These are phyloP conservation scores for Congeria kusceri DNA, from an alignment of 2,888 invertebrate species.

Conservation along the genomic window DNA sequence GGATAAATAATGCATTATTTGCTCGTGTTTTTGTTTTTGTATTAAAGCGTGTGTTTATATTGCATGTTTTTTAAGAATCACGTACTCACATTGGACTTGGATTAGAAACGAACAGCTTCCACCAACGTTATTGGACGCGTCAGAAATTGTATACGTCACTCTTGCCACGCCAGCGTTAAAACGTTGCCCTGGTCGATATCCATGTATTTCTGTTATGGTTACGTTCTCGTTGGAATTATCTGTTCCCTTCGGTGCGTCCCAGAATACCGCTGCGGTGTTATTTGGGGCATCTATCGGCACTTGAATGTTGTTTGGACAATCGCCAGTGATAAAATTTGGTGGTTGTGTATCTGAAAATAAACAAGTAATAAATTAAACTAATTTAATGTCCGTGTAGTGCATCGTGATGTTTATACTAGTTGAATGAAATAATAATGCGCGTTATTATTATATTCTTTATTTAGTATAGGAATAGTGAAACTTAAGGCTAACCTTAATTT, in stretches of 20 bases:
- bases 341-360: constrained; percentile 20
- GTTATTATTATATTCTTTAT: no score
- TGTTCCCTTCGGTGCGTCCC: constrained; percentile 36
- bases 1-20: no score
- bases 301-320: constrained; percentile 45
- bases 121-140: constrained; percentile 33
- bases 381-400: no score
- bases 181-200: constrained; percentile 11
- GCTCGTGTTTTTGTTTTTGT: no score
- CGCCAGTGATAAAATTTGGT: constrained; percentile 7
- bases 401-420: no score
- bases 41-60: no score
- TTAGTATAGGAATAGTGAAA: no score
- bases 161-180: constrained; percentile 27
- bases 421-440: no score
- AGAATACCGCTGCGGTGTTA: constrained; percentile 42
- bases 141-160: constrained; percentile 31
- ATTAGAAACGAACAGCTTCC: constrained; percentile 36
- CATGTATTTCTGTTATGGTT: constrained; percentile 20
- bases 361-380: no score
- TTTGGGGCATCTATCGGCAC: constrained; percentile 32
- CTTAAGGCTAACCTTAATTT: no score
- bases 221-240: constrained; percentile 31
- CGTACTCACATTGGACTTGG: constrained; percentile 36
- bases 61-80: no score